Evolutionary conservation across 2,797 vertebrate species (phyloP).

Genomic region (Denticeps clupeoides): DNA sequence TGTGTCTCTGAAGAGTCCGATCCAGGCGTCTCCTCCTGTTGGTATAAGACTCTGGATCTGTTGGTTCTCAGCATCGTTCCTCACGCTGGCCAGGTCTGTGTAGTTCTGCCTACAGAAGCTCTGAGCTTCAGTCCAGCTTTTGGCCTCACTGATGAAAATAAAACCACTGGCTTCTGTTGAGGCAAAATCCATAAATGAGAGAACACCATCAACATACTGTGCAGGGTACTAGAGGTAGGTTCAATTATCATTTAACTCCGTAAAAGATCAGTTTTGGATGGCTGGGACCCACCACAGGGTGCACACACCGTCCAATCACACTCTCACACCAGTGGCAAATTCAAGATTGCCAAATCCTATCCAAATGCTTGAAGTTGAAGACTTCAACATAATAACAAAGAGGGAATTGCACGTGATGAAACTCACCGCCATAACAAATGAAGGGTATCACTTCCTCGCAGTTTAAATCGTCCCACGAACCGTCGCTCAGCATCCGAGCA

Average conservation of each 20-base stretch:
- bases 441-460: background rate
- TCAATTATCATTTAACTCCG: background rate
- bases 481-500: accelerated
- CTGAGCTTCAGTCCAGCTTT: background rate
- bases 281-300: no score
- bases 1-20: conserved; percentile 15
- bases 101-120: background rate
- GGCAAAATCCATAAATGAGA: no score
- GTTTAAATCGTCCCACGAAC: accelerated
- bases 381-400: no score
- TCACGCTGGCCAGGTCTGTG: background rate
- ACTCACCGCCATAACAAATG: conserved; percentile 3
- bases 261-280: background rate
- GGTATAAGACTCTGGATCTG: background rate
- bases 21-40: accelerated
- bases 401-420: no score
- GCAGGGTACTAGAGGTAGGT: background rate
- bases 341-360: no score
- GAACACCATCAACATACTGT: no score
- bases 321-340: no score
- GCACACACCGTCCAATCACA: no score
- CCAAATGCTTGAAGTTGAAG: no score
- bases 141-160: background rate
- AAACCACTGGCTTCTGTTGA: background rate
- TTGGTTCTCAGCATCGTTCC: accelerated